These are phyloP conservation scores for Montipora capitata DNA, from an alignment of 92 coral and sea anemone species.

Conservation along the genomic window DNA sequence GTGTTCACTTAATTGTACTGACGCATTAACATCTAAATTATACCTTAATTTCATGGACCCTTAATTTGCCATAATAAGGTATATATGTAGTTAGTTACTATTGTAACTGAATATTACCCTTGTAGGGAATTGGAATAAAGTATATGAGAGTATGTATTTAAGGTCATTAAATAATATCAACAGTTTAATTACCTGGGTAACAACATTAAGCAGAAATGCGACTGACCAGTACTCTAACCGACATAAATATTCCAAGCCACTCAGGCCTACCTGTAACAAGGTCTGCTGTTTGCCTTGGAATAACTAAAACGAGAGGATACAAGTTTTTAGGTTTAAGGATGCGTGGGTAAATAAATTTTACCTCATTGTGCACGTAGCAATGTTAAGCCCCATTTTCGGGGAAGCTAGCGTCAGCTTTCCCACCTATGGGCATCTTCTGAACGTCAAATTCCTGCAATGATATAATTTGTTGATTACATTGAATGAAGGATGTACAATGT, in stretches of 20 bases:
- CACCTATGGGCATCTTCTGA: not conserved
- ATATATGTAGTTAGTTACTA: not conserved
- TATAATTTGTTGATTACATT: not conserved
- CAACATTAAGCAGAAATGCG: not conserved
- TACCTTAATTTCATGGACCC: not conserved
- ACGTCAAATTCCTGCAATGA: not conserved
- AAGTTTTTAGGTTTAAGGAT: no score
- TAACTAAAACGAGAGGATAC: no score
- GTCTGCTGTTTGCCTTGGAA: no score
- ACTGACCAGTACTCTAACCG: not conserved
- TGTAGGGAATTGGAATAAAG: not conserved
- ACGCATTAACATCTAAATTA: not conserved
- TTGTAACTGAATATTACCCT: not conserved
- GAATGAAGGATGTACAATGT: not conserved
- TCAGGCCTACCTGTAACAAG: not conserved
- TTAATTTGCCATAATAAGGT: not conserved
- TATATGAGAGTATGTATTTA: not conserved
- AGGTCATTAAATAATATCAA: not conserved
- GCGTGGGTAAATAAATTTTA: no score
- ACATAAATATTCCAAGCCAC: not conserved
- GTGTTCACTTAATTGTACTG: not conserved
- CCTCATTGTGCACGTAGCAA: not conserved
- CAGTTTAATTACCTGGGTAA: not conserved
- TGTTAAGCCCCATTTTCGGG: not conserved
- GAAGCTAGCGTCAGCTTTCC: not conserved